phyloP scores from a whole-genome alignment of 2,888 invertebrate genomes.

The Zaprionus bogoriensis region DNA sequence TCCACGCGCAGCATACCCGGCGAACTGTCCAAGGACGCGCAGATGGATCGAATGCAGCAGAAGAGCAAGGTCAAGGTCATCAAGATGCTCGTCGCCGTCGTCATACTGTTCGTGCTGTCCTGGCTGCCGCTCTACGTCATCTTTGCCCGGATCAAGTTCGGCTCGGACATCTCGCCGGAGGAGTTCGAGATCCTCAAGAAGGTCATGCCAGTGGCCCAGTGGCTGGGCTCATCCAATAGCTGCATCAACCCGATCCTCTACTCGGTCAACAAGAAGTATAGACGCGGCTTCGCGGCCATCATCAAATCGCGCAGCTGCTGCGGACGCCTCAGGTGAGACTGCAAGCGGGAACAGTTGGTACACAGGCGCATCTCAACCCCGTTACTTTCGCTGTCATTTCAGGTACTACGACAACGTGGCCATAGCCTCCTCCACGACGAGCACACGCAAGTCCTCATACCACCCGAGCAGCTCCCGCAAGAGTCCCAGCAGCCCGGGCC shows the following conservation, averaged over 20 bases:
- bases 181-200: slow-evolving; percentile 91
- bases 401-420: slow-evolving; percentile 93
- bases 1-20: slow-evolving; percentile 94
- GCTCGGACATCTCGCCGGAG: slow-evolving; percentile 88
- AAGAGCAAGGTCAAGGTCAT: slow-evolving; percentile 97
- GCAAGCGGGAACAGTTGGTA: not conserved
- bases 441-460: slow-evolving; percentile 93
- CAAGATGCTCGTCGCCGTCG: slow-evolving; percentile 96
- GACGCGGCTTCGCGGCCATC: slow-evolving; percentile 94
- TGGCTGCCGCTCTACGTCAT: slow-evolving; percentile 96
- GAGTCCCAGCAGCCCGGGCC: slow-evolving; percentile 85
- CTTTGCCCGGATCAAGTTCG: slow-evolving; percentile 93
- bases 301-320: slow-evolving; percentile 93
- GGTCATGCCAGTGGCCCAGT: slow-evolving; percentile 94
- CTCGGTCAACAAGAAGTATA: slow-evolving; percentile 96
- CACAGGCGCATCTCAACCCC: not conserved
- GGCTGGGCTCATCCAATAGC: slow-evolving; percentile 96
- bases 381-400: not conserved
- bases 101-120: slow-evolving; percentile 95
- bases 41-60: slow-evolving; percentile 96
- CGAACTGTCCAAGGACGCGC: slow-evolving; percentile 92
- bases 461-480: slow-evolving; percentile 86
- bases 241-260: slow-evolving; percentile 97
- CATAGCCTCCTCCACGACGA: slow-evolving; percentile 92
- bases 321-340: slow-evolving; percentile 86